phyloP scores from a whole-genome alignment of 2,888 invertebrate species.

The Ischnus inquisitorius region DNA sequence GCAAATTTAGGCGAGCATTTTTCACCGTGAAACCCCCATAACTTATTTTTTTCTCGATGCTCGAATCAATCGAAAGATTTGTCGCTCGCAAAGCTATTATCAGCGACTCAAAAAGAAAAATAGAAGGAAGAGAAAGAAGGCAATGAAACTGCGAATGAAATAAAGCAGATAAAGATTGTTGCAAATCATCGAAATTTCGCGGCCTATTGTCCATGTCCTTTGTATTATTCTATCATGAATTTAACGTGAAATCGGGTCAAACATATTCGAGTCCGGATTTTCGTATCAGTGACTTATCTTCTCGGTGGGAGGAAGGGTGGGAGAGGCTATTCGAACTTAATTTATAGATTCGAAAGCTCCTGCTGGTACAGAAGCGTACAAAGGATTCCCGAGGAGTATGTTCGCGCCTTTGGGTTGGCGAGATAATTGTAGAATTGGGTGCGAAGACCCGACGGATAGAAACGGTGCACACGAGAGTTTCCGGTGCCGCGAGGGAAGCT shows the following conservation, averaged over 20 bases:
- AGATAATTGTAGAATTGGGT: conserved; percentile 66
- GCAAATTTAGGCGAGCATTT: conserved; percentile 34
- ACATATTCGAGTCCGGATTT: conserved; percentile 1
- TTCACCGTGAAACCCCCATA: neutral
- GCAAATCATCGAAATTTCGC: conserved; percentile 7
- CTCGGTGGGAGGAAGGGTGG: neutral
- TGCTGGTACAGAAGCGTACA: conserved; percentile 33
- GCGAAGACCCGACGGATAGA: conserved; percentile 57
- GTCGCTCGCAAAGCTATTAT: neutral
- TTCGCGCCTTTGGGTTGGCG: conserved; percentile 53
- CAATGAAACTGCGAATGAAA: neutral
- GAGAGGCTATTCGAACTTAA: conserved; percentile 24
- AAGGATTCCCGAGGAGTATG: conserved; percentile 39
- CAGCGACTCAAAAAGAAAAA: neutral
- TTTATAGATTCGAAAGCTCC: conserved; percentile 37
- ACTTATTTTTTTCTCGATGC: conserved; percentile 6
- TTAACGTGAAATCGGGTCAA: conserved; percentile 49
- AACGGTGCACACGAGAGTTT: conserved; percentile 54
- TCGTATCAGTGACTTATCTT: neutral
- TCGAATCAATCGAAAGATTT: conserved; percentile 4
- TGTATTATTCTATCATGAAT: conserved; percentile 21
- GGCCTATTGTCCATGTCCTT: conserved; percentile 46
- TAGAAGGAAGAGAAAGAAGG: neutral
- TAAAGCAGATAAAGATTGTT: neutral
- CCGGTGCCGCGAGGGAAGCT: conserved; percentile 44